phyloP scores from a whole-genome alignment of 2,888 invertebrate genomes.

The Phyllotreta striolata region DNA sequence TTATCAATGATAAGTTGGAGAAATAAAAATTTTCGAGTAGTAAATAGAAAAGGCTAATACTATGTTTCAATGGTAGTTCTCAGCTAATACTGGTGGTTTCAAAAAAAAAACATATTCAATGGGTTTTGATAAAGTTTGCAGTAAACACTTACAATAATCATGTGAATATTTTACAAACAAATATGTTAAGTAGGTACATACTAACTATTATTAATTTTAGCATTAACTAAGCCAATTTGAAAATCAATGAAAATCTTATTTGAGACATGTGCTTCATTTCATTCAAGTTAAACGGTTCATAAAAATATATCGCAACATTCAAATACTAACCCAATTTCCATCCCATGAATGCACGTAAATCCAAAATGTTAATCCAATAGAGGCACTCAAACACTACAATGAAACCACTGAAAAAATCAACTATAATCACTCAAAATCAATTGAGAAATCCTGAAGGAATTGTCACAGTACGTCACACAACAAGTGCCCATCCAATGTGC shows the following conservation, averaged over 20 bases:
- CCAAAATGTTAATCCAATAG: slow-evolving; percentile 32
- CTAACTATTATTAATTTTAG: too few species aligned
- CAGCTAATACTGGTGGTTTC: too few species aligned
- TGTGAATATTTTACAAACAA: too few species aligned
- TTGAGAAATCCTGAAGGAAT: slow-evolving; percentile 9
- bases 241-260: neutral
- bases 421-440: neutral
- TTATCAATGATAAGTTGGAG: too few species aligned
- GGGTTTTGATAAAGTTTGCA: too few species aligned
- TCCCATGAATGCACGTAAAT: slow-evolving; percentile 29
- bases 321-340: slow-evolving; percentile 37
- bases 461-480: neutral
- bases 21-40: too few species aligned
- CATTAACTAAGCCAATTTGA: neutral
- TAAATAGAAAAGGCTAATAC: too few species aligned
- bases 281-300: neutral
- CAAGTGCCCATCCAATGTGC: neutral
- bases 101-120: too few species aligned
- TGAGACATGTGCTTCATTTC: neutral
- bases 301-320: slow-evolving; percentile 7
- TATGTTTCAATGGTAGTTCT: too few species aligned
- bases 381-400: slow-evolving; percentile 29
- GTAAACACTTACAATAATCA: too few species aligned
- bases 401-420: slow-evolving; percentile 20
- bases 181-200: too few species aligned